A percentile compares a stretch with the other conserved stretches of the same genome.
Conservation (phyloP, 2,797 vertebrate species). For the Characodon lateralis region DNA sequence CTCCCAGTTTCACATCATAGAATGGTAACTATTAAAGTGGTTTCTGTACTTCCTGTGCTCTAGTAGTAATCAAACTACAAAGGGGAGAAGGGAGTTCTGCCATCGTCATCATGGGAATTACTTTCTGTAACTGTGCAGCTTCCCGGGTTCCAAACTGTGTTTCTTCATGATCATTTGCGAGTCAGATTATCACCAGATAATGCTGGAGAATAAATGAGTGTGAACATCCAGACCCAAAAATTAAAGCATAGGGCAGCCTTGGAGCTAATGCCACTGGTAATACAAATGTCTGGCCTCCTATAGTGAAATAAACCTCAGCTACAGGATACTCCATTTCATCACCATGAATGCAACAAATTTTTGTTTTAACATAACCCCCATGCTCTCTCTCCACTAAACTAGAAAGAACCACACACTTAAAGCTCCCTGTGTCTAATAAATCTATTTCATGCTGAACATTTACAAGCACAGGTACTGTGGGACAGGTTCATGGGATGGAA, state of each 20-base stretch:
- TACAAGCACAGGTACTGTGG: neutral
- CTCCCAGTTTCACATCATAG: neutral
- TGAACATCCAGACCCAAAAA: conserved; percentile 1
- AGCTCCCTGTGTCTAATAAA: neutral
- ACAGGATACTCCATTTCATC: too few relatives aligned
- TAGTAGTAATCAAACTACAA: neutral
- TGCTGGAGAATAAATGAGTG: neutral
- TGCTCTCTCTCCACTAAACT: neutral
- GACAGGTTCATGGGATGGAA: neutral
- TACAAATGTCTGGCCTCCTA: conserved; percentile 3
- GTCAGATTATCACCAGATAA: neutral
- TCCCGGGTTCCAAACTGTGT: too few relatives aligned
- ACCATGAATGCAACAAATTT: too few relatives aligned
- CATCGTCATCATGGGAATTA: neutral
- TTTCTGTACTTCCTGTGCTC: neutral
- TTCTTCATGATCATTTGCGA: too few relatives aligned
- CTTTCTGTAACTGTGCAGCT: neutral
- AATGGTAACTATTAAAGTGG: neutral
- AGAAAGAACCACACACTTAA: neutral
- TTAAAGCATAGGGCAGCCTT: neutral
- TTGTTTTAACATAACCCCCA: too few relatives aligned
- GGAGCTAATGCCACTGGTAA: conserved; percentile 1
- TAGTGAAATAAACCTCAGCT: too few relatives aligned
- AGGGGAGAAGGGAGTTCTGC: neutral
- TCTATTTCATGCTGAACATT: neutral